Percentiles rank a stretch among this genome's conserved stretches.
These are phyloP conservation scores for Nudaria mundana DNA, from an alignment of 2,888 invertebrate species.

Conservation along the genomic window DNA sequence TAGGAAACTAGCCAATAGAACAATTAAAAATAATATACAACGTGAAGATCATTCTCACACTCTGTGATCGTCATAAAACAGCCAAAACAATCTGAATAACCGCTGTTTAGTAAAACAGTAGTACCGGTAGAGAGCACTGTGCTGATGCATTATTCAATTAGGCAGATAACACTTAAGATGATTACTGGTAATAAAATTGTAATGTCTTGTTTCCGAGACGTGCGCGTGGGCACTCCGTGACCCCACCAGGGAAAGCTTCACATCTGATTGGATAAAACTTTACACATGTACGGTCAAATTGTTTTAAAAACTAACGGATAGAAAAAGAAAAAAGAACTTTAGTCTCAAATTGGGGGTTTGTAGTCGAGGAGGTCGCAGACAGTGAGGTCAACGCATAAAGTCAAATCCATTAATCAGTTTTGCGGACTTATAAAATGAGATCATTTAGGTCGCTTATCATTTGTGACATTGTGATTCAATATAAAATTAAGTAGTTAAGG, in stretches of 20 bases:
- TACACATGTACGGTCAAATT: background rate
- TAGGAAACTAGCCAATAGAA: no score
- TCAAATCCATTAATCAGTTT: slow-evolving; percentile 3
- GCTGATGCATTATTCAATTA: slow-evolving; percentile 77
- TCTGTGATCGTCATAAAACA: no score
- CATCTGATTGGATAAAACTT: slow-evolving; percentile 8
- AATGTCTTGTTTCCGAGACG: slow-evolving; percentile 75
- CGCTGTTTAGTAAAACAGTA: slow-evolving; percentile 29
- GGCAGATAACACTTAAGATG: slow-evolving; percentile 76
- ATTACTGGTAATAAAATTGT: slow-evolving; percentile 77
- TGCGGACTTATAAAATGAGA: background rate
- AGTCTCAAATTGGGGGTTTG: background rate
- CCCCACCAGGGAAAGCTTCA: slow-evolving; percentile 24
- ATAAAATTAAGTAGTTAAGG: no score
- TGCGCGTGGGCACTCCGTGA: slow-evolving; percentile 57
- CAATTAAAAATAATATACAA: no score
- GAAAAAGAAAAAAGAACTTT: no score
- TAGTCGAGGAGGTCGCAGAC: background rate
- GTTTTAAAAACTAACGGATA: background rate
- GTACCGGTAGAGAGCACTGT: slow-evolving; percentile 45
- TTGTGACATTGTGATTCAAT: no score
- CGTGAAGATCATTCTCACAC: no score
- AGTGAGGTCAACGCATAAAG: background rate
- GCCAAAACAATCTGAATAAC: slow-evolving; percentile 24
- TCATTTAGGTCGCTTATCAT: background rate